Conservation (phyloP, 2,113 vertebrate genomes). For the Cathartes aura region DNA sequence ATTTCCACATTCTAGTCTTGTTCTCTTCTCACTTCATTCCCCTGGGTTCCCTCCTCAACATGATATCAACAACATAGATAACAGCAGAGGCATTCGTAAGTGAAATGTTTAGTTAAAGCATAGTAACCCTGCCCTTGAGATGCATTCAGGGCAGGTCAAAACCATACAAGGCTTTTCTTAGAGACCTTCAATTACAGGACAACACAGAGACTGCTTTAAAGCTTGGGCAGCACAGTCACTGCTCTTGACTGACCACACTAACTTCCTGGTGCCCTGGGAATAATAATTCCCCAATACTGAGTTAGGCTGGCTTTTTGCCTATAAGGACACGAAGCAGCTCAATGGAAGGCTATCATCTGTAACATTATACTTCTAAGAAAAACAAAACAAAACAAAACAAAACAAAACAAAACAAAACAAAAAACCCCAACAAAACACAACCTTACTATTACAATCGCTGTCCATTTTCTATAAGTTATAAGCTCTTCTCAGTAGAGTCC, state of each 20-base stretch:
- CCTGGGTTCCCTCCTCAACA: background rate
- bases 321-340: background rate
- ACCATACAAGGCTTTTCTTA: background rate
- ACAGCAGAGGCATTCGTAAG: background rate
- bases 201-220: background rate
- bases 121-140: slow-evolving; percentile 10
- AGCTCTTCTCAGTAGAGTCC: background rate
- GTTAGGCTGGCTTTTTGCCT: background rate
- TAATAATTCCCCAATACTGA: background rate
- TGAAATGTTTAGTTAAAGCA: slow-evolving; percentile 17
- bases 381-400: background rate
- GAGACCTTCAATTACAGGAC: background rate
- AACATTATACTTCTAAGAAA: background rate
- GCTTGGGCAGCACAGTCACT: background rate
- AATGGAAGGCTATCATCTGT: background rate
- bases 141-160: slow-evolving; percentile 10
- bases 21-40: background rate
- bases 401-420: background rate
- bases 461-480: background rate
- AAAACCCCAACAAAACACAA: background rate
- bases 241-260: background rate
- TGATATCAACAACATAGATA: background rate
- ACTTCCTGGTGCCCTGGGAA: background rate
- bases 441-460: background rate
- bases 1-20: background rate